Conservation (phyloP, 2,113 vertebrate species). For the Scatophagus argus region DNA sequence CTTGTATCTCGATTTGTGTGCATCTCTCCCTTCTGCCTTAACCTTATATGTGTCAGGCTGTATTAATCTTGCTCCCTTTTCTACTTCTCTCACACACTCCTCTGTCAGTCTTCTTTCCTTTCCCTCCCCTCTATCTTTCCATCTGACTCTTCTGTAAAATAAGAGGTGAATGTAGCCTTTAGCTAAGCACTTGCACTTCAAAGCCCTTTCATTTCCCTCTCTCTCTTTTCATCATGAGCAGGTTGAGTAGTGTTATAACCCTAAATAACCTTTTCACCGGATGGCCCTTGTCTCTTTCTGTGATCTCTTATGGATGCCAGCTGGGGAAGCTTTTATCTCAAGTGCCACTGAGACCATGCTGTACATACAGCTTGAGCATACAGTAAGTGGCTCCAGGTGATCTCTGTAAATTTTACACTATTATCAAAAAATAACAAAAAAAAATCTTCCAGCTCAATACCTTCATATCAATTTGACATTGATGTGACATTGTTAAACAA, state of each 20-base stretch:
- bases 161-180: constrained; percentile 67
- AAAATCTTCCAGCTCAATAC: background rate
- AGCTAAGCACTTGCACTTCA: constrained; percentile 55
- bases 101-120: constrained; percentile 49
- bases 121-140: background rate
- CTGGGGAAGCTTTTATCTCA: constrained; percentile 47
- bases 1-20: constrained; percentile 43
- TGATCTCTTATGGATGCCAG: constrained; percentile 50
- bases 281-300: constrained; percentile 39
- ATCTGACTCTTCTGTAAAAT: constrained; percentile 56
- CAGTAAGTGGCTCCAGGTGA: background rate
- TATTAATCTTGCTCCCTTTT: constrained; percentile 30
- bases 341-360: constrained; percentile 12
- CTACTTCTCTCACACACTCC: constrained; percentile 22
- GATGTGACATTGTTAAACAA: too few relatives aligned
- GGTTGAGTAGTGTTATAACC: constrained; percentile 64
- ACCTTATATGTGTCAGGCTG: constrained; percentile 47
- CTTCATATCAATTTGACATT: background rate
- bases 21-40: constrained; percentile 40
- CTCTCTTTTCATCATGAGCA: constrained; percentile 49
- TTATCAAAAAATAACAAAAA: background rate
- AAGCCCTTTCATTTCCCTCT: constrained; percentile 58
- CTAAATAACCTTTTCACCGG: constrained; percentile 50
- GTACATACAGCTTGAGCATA: constrained; percentile 20
- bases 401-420: background rate